Conservation (phyloP, 1,140 invertebrate genomes). For the Sarcophaga peregrina region DNA sequence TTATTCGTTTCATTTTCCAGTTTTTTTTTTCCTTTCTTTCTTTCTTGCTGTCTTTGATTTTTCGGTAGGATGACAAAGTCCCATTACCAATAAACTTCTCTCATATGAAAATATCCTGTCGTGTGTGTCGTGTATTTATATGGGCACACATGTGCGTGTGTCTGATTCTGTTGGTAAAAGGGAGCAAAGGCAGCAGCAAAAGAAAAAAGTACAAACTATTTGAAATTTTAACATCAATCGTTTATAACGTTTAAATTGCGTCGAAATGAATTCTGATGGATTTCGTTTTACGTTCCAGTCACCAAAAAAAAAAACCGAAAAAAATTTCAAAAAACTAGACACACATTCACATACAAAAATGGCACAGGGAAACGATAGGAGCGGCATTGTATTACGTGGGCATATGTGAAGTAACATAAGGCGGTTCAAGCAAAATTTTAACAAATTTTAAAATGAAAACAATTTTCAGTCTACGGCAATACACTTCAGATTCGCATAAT, state of each 20-base stretch:
- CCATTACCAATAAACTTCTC: background rate
- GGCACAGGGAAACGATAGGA: background rate
- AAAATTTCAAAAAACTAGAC: background rate
- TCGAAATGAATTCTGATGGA: constrained; percentile 32
- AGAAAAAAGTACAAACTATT: background rate
- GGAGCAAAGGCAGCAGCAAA: too few relatives aligned
- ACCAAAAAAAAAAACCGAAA: background rate
- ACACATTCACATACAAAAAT: background rate
- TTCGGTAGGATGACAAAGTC: constrained; percentile 19
- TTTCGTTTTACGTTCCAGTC: constrained; percentile 20
- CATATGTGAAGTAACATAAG: background rate
- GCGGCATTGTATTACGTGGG: constrained; percentile 5
- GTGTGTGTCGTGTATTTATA: background rate
- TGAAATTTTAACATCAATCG: constrained; percentile 26
- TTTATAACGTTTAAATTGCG: constrained; percentile 30
- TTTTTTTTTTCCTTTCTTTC: too few relatives aligned
- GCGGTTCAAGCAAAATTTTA: background rate
- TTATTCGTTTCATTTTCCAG: background rate
- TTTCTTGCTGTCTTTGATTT: background rate
- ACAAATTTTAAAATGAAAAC: background rate
- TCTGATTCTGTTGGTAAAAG: background rate
- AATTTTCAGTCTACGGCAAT: too few relatives aligned
- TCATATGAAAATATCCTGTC: too few relatives aligned
- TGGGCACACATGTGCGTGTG: background rate
- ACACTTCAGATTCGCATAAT: too few relatives aligned